These are phyloP conservation scores for Jacana jacana DNA, from an alignment of 2,113 vertebrate species.

Conservation along the genomic window DNA sequence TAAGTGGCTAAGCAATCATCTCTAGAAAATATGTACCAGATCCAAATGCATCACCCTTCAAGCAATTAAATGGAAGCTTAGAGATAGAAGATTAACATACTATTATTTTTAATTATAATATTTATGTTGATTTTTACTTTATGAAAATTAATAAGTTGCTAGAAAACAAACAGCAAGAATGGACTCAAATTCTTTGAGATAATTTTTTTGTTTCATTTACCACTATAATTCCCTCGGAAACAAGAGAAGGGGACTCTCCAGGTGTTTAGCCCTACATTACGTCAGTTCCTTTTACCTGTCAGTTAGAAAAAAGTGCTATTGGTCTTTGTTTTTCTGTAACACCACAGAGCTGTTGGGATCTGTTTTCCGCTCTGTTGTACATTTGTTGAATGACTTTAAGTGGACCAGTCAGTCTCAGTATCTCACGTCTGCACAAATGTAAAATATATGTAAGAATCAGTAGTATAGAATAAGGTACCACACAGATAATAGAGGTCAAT, in stretches of 20 bases:
- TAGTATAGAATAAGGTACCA: background rate
- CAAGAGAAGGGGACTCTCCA: background rate
- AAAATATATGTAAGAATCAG: background rate
- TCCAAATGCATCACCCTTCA: conserved; percentile 13
- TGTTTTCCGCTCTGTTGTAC: background rate
- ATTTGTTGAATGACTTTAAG: background rate
- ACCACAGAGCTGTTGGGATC: background rate
- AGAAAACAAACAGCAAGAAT: background rate
- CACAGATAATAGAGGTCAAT: background rate
- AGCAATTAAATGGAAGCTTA: conserved; percentile 40
- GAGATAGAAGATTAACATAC: conserved; percentile 38
- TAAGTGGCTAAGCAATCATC: conserved; percentile 54
- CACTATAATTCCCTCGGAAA: background rate
- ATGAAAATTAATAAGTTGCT: conserved; percentile 17
- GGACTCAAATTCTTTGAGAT: background rate
- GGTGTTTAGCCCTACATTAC: background rate
- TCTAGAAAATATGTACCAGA: too few species aligned
- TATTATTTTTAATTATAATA: conserved; percentile 54
- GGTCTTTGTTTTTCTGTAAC: background rate
- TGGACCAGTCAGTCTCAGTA: background rate
- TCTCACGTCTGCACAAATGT: background rate
- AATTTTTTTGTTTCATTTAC: background rate
- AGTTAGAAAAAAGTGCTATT: background rate
- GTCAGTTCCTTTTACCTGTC: background rate
- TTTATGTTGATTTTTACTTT: conserved; percentile 26